Percentiles rank a stretch among this genome's conserved stretches.
phyloP scores from a whole-genome alignment of 2,113 vertebrate species.

The Thalassarche chlororhynchos region DNA sequence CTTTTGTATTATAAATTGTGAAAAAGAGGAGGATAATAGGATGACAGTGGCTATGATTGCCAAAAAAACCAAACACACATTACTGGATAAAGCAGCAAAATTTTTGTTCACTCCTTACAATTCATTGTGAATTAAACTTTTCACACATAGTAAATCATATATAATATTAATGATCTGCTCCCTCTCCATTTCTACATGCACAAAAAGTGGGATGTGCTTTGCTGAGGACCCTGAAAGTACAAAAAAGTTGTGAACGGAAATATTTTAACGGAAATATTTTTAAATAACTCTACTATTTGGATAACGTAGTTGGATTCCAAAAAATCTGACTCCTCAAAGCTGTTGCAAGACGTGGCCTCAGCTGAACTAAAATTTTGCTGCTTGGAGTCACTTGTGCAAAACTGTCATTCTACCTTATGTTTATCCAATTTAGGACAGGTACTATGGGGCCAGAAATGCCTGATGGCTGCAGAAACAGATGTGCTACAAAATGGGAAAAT shows the following conservation, averaged over 20 bases:
- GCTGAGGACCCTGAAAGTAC: neutral
- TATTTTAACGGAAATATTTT: neutral
- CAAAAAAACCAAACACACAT: neutral
- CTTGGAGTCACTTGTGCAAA: neutral
- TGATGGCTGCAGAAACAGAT: neutral
- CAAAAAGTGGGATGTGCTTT: neutral
- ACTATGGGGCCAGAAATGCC: neutral
- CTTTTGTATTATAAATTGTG: neutral
- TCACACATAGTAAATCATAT: neutral
- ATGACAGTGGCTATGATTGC: neutral
- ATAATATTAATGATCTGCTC: neutral
- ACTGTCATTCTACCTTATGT: neutral
- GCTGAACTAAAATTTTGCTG: neutral
- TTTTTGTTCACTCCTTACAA: neutral
- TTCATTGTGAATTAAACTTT: neutral
- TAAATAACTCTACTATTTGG: neutral
- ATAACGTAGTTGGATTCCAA: rapidly evolving
- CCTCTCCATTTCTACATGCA: neutral
- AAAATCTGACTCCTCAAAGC: neutral
- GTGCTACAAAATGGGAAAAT: neutral
- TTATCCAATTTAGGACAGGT: neutral
- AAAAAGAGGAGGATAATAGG: neutral
- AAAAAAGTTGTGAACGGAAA: neutral
- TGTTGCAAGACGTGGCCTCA: neutral
- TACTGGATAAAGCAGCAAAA: neutral